phyloP scores from a whole-genome alignment of 2,113 vertebrate species.

The Daboia siamensis region DNA sequence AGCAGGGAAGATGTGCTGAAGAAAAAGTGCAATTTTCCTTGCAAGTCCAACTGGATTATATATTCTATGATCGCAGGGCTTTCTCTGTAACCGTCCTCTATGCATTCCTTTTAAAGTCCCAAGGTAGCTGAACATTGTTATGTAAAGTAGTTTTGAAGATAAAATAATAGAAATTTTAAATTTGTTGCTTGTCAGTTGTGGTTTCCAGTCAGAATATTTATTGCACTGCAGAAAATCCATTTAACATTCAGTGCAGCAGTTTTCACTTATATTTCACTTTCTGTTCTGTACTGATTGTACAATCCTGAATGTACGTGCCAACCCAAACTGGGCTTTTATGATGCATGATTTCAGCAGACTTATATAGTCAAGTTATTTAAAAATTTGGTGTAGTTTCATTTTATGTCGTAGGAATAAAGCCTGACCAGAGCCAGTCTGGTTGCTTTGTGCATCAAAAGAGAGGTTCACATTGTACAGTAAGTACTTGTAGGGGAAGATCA shows the following conservation, averaged over 20 bases:
- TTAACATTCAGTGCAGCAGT: background rate
- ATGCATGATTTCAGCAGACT: background rate
- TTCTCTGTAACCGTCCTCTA: background rate
- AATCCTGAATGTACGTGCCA: background rate
- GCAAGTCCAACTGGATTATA: background rate
- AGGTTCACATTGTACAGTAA: background rate
- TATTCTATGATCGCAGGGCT: background rate
- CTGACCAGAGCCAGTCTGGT: background rate
- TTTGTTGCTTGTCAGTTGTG: background rate
- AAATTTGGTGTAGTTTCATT: background rate
- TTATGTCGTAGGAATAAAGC: background rate
- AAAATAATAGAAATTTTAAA: background rate
- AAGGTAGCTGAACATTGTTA: background rate
- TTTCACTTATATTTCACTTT: constrained; percentile 7
- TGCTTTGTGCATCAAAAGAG: background rate
- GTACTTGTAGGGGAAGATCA: background rate
- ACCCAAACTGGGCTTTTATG: background rate
- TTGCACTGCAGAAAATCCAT: background rate
- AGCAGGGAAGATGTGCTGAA: background rate
- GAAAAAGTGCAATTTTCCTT: background rate
- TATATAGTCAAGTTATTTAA: background rate
- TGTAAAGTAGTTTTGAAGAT: background rate
- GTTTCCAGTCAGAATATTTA: background rate
- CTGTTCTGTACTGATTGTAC: background rate
- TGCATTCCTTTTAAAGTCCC: background rate